phyloP scores from a whole-genome alignment of 2,113 vertebrate species.

The Eubucco bourcierii region DNA sequence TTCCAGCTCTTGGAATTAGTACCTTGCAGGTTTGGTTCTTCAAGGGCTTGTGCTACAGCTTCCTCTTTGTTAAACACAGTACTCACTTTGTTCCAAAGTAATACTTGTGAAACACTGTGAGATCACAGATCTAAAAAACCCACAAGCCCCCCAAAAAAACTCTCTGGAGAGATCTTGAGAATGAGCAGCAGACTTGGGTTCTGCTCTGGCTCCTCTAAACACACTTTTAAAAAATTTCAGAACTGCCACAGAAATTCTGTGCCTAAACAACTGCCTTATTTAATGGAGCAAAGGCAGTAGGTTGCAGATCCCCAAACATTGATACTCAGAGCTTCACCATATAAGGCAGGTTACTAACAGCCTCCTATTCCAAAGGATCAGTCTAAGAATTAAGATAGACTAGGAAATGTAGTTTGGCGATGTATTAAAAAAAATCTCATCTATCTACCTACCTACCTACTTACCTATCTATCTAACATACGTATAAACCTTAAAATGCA shows the following conservation, averaged over 20 bases:
- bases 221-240: neutral
- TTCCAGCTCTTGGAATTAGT: neutral
- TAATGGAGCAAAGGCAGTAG: neutral
- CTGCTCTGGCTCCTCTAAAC: neutral
- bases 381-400: neutral
- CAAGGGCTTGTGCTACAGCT: accelerated
- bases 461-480: too few species aligned
- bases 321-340: neutral
- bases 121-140: neutral
- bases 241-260: neutral
- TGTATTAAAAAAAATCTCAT: neutral
- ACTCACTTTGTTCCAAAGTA: neutral
- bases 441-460: too few species aligned
- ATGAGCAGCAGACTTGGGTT: accelerated
- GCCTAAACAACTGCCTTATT: neutral
- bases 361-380: neutral
- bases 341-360: neutral
- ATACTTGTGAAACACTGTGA: neutral
- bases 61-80: neutral
- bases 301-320: neutral
- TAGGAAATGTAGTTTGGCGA: neutral
- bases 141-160: too few species aligned
- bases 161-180: neutral
- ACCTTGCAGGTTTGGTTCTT: neutral
- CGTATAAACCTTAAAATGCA: neutral